Percentiles rank a stretch among this genome's conserved stretches.
These are phyloP conservation scores for Thaleichthys pacificus DNA, from an alignment of 2,797 vertebrate genomes.

Conservation along the genomic window DNA sequence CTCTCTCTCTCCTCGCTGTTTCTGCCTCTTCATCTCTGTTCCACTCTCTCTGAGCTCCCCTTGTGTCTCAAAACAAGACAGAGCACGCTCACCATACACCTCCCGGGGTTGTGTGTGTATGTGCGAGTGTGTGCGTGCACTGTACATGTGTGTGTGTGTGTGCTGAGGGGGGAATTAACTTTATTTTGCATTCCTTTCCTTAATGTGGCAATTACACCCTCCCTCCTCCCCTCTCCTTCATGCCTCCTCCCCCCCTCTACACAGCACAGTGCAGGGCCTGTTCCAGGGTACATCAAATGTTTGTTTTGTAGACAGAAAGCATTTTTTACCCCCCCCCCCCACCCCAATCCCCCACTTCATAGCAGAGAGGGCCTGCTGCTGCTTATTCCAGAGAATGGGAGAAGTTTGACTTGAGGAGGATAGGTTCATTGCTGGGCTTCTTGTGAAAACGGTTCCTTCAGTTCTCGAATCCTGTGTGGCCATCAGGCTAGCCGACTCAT, in stretches of 20 bases:
- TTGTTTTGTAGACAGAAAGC: slow-evolving; percentile 70
- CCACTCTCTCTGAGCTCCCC: slow-evolving; percentile 54
- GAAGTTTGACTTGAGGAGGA: not conserved
- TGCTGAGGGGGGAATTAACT: slow-evolving; percentile 75
- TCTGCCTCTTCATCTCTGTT: slow-evolving; percentile 30
- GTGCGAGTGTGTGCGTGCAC: slow-evolving; percentile 43
- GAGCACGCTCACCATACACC: slow-evolving; percentile 71
- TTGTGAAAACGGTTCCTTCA: not conserved
- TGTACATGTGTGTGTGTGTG: slow-evolving; percentile 23
- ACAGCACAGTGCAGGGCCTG: slow-evolving; percentile 53
- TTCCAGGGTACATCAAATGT: slow-evolving; percentile 54
- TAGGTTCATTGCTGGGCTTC: not conserved
- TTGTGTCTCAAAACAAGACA: slow-evolving; percentile 73
- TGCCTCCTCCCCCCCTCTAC: slow-evolving; percentile 37
- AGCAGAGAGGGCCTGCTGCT: slow-evolving; percentile 38
- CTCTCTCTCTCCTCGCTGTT: slow-evolving; percentile 24
- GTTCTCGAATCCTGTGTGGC: no score
- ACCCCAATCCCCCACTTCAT: slow-evolving; percentile 49
- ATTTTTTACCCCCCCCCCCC: slow-evolving; percentile 46
- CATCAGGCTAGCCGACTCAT: no score
- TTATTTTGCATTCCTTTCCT: slow-evolving; percentile 82
- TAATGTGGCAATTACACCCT: slow-evolving; percentile 77
- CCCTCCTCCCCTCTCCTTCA: slow-evolving; percentile 20
- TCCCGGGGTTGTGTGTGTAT: slow-evolving; percentile 49
- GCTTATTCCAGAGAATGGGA: slow-evolving; percentile 24